Percentiles rank a stretch among this genome's conserved stretches.
Conservation (phyloP, 2,888 invertebrate genomes). For the Galerucella nymphaeae region DNA sequence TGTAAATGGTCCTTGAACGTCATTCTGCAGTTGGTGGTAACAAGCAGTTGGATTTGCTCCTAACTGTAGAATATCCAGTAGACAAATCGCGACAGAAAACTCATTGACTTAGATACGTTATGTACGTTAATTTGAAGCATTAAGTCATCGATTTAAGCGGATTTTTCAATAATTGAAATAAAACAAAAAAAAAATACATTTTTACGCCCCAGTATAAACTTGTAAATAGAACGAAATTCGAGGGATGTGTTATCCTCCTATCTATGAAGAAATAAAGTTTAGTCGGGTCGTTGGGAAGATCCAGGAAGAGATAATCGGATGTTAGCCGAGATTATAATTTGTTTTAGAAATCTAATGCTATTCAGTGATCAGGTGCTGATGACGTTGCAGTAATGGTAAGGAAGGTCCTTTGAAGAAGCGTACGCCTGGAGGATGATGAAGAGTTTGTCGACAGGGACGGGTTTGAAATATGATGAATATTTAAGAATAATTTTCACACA, state of each 20-base stretch:
- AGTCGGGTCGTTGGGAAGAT: conserved; percentile 2
- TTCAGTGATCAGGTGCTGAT: conserved; percentile 15
- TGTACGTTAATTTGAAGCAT: too few relatives aligned
- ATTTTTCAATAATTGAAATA: too few relatives aligned
- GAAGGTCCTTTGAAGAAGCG: background rate
- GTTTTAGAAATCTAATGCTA: conserved; percentile 9
- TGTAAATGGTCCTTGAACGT: too few relatives aligned
- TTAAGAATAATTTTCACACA: background rate
- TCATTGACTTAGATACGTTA: too few relatives aligned
- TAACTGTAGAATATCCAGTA: too few relatives aligned
- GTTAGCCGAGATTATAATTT: conserved; percentile 14
- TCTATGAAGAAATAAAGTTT: conserved; percentile 7
- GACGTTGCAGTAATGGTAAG: background rate
- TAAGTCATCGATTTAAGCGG: too few relatives aligned
- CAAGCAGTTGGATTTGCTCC: too few relatives aligned
- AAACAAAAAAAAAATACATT: too few relatives aligned
- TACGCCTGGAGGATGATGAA: conserved; percentile 2
- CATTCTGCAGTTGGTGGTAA: too few relatives aligned
- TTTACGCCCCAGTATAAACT: too few relatives aligned
- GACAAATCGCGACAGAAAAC: too few relatives aligned
- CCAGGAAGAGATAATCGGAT: conserved; percentile 22
- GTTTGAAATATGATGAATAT: background rate
- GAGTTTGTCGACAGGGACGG: background rate
- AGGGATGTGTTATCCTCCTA: conserved; percentile 6
- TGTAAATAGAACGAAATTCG: background rate